These are phyloP conservation scores for Nibea albiflora DNA, from an alignment of 2,113 vertebrate species.

Conservation along the genomic window DNA sequence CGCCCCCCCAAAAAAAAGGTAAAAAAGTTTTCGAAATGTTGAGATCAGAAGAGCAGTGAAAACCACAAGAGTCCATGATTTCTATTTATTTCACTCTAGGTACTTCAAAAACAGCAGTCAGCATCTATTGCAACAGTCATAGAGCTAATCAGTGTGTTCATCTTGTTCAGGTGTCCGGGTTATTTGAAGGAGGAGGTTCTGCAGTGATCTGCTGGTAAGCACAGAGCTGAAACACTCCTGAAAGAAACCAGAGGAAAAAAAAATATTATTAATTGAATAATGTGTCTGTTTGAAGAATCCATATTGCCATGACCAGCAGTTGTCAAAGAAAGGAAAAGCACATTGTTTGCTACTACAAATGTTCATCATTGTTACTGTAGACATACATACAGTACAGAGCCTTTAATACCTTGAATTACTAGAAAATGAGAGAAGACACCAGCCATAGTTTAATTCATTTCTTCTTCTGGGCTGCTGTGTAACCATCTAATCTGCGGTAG, in stretches of 20 bases:
- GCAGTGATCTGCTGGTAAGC: constrained; percentile 78
- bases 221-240: constrained; percentile 84
- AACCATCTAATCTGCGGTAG: background rate
- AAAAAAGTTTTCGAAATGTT: background rate
- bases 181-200: constrained; percentile 72
- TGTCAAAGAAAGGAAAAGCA: background rate
- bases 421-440: background rate
- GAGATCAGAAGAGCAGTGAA: background rate
- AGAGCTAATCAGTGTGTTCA: background rate
- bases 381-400: background rate
- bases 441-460: background rate
- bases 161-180: constrained; percentile 71
- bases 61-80: constrained; percentile 29
- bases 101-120: constrained; percentile 27
- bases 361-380: background rate
- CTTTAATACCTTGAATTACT: background rate
- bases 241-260: background rate
- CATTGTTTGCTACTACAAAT: background rate
- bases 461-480: background rate
- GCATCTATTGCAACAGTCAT: background rate
- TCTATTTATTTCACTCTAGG: constrained; percentile 64
- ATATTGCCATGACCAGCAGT: background rate
- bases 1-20: background rate
- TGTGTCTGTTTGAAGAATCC: background rate
- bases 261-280: background rate